Conservation (phyloP, 2,113 vertebrate species). For the Kryptolebias marmoratus region DNA sequence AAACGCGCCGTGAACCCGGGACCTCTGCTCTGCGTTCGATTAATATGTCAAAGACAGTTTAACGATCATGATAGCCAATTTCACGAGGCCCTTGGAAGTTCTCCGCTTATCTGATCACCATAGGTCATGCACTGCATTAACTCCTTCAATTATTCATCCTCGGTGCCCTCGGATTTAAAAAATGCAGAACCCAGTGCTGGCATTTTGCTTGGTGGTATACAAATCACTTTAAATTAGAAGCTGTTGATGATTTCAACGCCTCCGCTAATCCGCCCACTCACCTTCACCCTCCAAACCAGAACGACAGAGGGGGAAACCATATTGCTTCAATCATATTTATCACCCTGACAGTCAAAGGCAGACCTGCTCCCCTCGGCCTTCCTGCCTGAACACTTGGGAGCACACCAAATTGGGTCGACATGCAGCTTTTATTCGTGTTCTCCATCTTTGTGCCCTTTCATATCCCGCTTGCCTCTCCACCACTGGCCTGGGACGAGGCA, state of each 20-base stretch:
- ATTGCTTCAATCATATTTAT: slow-evolving; percentile 76
- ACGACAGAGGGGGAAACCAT: slow-evolving; percentile 49
- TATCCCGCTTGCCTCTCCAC: slow-evolving; percentile 29
- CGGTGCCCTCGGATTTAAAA: slow-evolving; percentile 51
- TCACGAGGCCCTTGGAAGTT: slow-evolving; percentile 64
- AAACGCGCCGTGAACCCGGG: slow-evolving; percentile 9
- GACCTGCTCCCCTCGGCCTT: slow-evolving; percentile 34
- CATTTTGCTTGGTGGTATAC: slow-evolving; percentile 66
- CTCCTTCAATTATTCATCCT: slow-evolving; percentile 75
- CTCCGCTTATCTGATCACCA: slow-evolving; percentile 63
- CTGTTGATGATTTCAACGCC: slow-evolving; percentile 61
- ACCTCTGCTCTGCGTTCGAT: slow-evolving; percentile 49
- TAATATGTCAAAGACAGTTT: slow-evolving; percentile 53
- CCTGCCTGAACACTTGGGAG: slow-evolving; percentile 44
- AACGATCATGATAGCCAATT: slow-evolving; percentile 63
- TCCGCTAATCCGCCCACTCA: slow-evolving; percentile 16
- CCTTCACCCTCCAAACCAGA: slow-evolving; percentile 43
- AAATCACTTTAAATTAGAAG: slow-evolving; percentile 70
- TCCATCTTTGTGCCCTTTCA: slow-evolving; percentile 38
- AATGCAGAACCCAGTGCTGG: slow-evolving; percentile 54
- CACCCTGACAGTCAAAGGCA: slow-evolving; percentile 57
- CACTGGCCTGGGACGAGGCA: slow-evolving; percentile 36
- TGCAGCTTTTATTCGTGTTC: slow-evolving; percentile 54
- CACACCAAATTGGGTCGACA: slow-evolving; percentile 58
- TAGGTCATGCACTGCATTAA: slow-evolving; percentile 69